Evolutionary conservation across 2,797 vertebrate genomes (phyloP), one percentile per base, ranked within the genome.

Genomic region (Linurgus olivaceus): DNA sequence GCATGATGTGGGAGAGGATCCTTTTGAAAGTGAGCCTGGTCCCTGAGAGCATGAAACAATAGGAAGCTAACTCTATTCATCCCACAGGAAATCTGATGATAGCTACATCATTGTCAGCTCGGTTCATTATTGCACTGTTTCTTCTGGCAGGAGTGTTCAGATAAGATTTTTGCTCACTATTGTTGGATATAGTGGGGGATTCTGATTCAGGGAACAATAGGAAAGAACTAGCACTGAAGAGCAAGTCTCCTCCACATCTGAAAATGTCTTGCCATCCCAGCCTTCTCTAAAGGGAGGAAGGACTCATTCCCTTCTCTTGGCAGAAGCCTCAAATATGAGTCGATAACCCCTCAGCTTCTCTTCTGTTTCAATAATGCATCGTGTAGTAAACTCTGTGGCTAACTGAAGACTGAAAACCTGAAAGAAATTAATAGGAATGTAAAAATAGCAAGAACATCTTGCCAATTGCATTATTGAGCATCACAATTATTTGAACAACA

Each of bases 71-170:
- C 62, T 87, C 72, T 70, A n/a, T 45, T 86, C 92, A 80, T 94
- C 92, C 88, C 84, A 47, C 84, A 80, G 78, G 94, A 92, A 92
- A 94, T 86, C 73, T 95, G 94, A 92, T 75, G 75, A 91, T 87
- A 83, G 72, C 89, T 78, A 38, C 76, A 75, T 95, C 84, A 88
- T 38, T 93, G 88, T 96, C 92, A 94, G 82, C 81, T 77, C 81
- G 25, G 78, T 95, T 96, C 88, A 75, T 91, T 88, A 75, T 91
- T 83, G 80, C 72, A 38, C 82, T 68, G 26, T 86, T 94, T 86
- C 85, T 94, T 91, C 74, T 92, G 90, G 91, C 85, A 93, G 62
- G 57, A 84, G 38, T 4, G 48, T 40, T 95, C 92, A 89, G 93
- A 65, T 85, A 74, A 94, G 85, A 48, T 73, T 93, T 90, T 83